These are phyloP conservation scores for Lerema accius DNA, from an alignment of 1,140 invertebrate species.

Conservation along the genomic window DNA sequence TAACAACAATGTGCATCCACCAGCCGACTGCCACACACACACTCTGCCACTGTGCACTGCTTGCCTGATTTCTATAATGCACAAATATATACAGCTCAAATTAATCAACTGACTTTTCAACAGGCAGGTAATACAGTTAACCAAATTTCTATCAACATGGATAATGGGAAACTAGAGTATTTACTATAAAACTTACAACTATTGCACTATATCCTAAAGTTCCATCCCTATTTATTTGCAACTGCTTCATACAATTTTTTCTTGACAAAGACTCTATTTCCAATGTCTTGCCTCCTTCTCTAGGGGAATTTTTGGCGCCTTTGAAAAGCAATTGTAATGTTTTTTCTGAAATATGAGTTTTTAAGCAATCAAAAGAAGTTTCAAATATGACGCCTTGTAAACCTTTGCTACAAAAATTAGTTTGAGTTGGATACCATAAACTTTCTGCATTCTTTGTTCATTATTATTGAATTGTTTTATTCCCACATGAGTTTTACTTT, in stretches of 20 bases:
- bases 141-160: too few relatives aligned
- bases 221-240: constrained; percentile 64
- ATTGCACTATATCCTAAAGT: constrained; percentile 50
- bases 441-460: constrained; percentile 62
- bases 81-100: too few relatives aligned
- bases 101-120: too few relatives aligned
- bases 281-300: constrained; percentile 31
- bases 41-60: constrained; percentile 28
- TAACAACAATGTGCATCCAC: constrained; percentile 52
- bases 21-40: constrained; percentile 43
- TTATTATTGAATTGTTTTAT: constrained; percentile 73
- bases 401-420: constrained; percentile 41
- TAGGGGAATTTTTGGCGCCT: constrained; percentile 61
- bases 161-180: too few relatives aligned
- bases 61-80: constrained; percentile 40
- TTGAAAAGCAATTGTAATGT: constrained; percentile 61
- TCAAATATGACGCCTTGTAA: constrained; percentile 31
- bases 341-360: constrained; percentile 56
- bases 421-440: constrained; percentile 56
- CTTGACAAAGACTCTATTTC: constrained; percentile 24
- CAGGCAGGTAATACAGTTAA: too few relatives aligned
- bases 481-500: constrained; percentile 68
- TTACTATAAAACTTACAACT: constrained; percentile 47
- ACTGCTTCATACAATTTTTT: constrained; percentile 64
- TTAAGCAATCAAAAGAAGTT: background rate